phyloP scores from a whole-genome alignment of 1,140 invertebrate species.

The Amyelois transitella region DNA sequence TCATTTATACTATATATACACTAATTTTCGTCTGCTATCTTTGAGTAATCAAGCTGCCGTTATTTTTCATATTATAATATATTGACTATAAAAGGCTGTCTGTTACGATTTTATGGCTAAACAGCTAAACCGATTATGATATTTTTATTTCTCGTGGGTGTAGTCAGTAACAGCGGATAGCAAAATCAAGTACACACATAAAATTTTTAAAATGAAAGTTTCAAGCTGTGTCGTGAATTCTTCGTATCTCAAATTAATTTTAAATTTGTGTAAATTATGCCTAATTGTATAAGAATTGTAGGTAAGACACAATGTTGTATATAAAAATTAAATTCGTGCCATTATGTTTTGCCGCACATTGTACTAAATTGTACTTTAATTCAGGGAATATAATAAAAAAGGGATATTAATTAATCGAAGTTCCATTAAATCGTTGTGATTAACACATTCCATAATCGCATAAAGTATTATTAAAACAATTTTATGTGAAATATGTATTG shows the following conservation, averaged over 20 bases:
- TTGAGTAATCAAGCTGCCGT: not conserved
- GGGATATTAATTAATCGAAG: not conserved
- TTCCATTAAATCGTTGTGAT: slow-evolving; percentile 18
- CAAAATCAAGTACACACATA: not conserved
- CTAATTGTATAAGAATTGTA: slow-evolving; percentile 2
- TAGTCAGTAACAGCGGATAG: too few relatives aligned
- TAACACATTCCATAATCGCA: slow-evolving; percentile 22
- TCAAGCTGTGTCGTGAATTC: slow-evolving; percentile 7
- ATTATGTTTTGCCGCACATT: slow-evolving; percentile 27
- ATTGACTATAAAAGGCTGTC: too few relatives aligned
- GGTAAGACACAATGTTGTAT: slow-evolving; percentile 1
- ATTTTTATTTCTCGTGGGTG: too few relatives aligned
- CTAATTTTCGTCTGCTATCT: not conserved
- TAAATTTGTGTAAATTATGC: slow-evolving; percentile 16
- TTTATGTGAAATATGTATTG: slow-evolving; percentile 9
- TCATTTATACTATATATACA: slow-evolving; percentile 3
- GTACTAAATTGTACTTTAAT: slow-evolving; percentile 6
- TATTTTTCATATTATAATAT: too few relatives aligned
- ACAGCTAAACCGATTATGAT: too few relatives aligned
- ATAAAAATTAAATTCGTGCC: slow-evolving; percentile 40
- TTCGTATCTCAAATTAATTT: slow-evolving; percentile 14
- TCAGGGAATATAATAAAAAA: not conserved
- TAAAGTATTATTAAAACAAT: not conserved
- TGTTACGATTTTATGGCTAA: too few relatives aligned
- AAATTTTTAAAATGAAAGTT: not conserved